Conservation (phyloP, 92 coral and sea anemone species). For the Zoanthus solanderi region DNA sequence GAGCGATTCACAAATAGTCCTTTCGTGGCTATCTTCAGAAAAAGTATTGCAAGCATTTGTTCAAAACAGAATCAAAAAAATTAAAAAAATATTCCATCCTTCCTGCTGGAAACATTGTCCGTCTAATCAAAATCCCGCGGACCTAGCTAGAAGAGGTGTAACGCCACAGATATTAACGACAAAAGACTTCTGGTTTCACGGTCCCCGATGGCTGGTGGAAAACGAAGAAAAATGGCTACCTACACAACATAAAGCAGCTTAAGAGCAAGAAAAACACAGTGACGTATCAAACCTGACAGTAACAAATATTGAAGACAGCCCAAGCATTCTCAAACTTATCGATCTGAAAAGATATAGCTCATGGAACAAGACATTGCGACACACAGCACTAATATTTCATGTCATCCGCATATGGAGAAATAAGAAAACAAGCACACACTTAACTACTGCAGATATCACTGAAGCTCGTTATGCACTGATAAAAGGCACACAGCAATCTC, state of each 20-base stretch:
- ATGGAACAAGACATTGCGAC: background rate
- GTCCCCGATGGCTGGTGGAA: background rate
- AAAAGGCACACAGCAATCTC: background rate
- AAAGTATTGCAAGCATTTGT: too few species aligned
- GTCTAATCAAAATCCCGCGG: too few species aligned
- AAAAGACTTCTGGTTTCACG: too few species aligned
- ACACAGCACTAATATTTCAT: background rate
- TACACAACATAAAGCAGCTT: background rate
- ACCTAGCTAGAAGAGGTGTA: too few species aligned
- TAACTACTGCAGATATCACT: constrained; percentile 7
- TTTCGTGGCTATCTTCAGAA: too few species aligned
- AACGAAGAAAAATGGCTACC: background rate
- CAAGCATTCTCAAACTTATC: background rate
- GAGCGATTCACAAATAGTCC: too few species aligned
- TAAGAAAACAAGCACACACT: constrained; percentile 12
- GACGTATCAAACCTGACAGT: background rate
- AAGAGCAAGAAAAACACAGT: background rate
- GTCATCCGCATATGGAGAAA: background rate
- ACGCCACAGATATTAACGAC: too few species aligned
- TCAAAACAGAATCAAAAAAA: too few species aligned
- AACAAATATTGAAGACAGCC: constrained; percentile 2
- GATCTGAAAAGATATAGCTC: background rate
- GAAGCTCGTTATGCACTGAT: background rate
- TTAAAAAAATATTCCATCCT: too few species aligned
- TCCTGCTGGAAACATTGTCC: too few species aligned